phyloP scores from a whole-genome alignment of 2,888 invertebrate genomes.

The Chydorus sphaericus region DNA sequence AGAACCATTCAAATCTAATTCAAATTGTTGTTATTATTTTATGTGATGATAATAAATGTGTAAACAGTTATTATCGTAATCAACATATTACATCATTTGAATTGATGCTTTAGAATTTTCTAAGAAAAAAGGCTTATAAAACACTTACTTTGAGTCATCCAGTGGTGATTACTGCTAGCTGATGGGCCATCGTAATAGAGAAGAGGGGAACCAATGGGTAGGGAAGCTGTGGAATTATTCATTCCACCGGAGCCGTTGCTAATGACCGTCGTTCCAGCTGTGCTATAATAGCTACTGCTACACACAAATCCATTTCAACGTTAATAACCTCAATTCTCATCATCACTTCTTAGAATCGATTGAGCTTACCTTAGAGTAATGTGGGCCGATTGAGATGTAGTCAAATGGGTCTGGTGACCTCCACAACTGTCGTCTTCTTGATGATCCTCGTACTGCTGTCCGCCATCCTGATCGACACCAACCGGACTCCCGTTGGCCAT shows the following conservation, averaged over 20 bases:
- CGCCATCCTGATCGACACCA: too few relatives aligned
- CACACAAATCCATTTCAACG: not conserved
- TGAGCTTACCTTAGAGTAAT: not conserved
- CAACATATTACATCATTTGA: not conserved
- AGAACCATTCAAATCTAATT: too few relatives aligned
- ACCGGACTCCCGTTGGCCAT: too few relatives aligned
- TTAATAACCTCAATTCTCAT: not conserved
- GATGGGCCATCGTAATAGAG: constrained; percentile 1
- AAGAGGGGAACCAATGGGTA: not conserved
- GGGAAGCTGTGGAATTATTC: not conserved
- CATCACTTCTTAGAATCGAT: not conserved
- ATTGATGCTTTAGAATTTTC: not conserved
- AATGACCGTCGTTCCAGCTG: not conserved
- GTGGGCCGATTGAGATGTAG: not conserved
- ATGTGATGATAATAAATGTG: too few relatives aligned
- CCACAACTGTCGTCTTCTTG: not conserved
- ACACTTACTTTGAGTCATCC: not conserved
- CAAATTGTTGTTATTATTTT: too few relatives aligned
- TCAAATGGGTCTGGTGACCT: not conserved
- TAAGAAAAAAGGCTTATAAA: not conserved
- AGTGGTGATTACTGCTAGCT: not conserved
- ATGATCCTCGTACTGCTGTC: too few relatives aligned
- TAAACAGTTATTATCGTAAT: too few relatives aligned
- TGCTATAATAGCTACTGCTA: constrained; percentile 2
- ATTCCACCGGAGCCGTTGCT: not conserved